Evolutionary conservation across 2,888 invertebrate species (phyloP), one percentile per base, ranked within the genome.

Genomic region (Capitulum mitella): DNA sequence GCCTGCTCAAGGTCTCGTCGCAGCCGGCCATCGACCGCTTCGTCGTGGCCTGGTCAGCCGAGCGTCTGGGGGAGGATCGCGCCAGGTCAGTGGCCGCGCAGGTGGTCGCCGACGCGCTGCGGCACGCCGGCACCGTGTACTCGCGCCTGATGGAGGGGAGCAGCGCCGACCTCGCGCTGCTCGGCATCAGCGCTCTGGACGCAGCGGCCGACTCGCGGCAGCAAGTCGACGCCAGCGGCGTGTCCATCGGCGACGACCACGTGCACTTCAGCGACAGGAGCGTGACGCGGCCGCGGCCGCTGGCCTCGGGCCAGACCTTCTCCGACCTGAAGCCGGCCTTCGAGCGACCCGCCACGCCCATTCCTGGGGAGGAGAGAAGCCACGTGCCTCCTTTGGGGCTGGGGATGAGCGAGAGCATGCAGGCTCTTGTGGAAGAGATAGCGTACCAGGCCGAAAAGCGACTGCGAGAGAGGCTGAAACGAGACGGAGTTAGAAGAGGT

Each of bases 241-340:
- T 70, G 10, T 37, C 70, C 16, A 26, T 34, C 22, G 58, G 51
- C 51, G 51, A 51, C 19, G 70, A 70, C 5, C 70, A 40, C 70
- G 70, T 70, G 70, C 70, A 70, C 37, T 70, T 70, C 40, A 70
- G 70, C 26, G 70, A 70, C 8, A 22, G 70, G 26, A 40, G 16
- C 26, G 26, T 40, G 8, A 26, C 14, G 40, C 34, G 29, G 22
- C 29, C 29, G 19, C 70, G 70, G 22, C 70, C 70, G 22, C 70
- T 70, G 22, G 70, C 12, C 0, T 29, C 70, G 1, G 40, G 40
- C 2, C 70, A 26, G 37, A 16, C 14, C 37, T 29, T 70, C 26
- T 26, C 40, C 70, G 37, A 70, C 12, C 26, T 70, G 40, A 70
- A 70, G 40, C 16, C 40, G 40, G 40, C 26, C 26, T 22, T 3